Percentiles rank a stretch among this genome's conserved stretches.
These are phyloP conservation scores for Periplaneta americana DNA, from an alignment of 1,140 invertebrate species.

Conservation along the genomic window DNA sequence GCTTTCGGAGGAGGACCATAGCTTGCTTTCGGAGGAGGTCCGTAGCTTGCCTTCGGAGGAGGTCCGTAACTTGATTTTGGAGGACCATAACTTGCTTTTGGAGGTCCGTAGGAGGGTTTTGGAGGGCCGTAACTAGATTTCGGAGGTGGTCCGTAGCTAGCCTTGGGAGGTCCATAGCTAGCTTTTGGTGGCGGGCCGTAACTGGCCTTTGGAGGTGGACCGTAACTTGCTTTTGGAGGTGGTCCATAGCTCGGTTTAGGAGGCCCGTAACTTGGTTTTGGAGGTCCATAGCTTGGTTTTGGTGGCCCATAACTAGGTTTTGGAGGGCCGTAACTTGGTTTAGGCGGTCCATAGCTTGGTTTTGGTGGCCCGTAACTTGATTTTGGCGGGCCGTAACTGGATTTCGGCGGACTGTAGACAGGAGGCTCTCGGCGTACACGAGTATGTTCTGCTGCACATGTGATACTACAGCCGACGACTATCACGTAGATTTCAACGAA, in stretches of 20 bases:
- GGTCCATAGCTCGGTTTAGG: constrained; percentile 23
- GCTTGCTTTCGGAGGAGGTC: constrained; percentile 18
- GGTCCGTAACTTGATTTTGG: constrained; percentile 29
- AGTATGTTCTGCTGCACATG: background rate
- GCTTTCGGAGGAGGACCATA: constrained; percentile 23
- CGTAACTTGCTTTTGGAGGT: constrained; percentile 22
- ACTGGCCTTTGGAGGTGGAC: constrained; percentile 18
- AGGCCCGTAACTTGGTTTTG: constrained; percentile 16
- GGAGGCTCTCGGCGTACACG: constrained; percentile 8
- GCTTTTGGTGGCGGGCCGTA: constrained; percentile 15
- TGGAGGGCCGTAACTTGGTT: constrained; percentile 11
- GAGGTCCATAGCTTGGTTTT: constrained; percentile 2
- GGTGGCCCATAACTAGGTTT: constrained; percentile 11
- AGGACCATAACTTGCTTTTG: constrained; percentile 27
- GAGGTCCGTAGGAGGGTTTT: constrained; percentile 25
- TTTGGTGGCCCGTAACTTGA: constrained; percentile 25
- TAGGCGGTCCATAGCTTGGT: constrained; percentile 23
- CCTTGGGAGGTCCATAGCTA: constrained; percentile 17
- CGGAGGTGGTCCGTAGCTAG: constrained; percentile 13
- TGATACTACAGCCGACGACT: background rate
- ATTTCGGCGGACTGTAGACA: constrained; percentile 27
- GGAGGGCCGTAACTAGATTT: constrained; percentile 28
- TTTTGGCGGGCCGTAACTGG: constrained; percentile 26
- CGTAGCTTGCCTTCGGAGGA: constrained; percentile 22
- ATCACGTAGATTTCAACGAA: background rate